Base-by-base conservation (phyloP, 2,797 vertebrate genomes). In the Premnoplex brunnescens region DNA sequence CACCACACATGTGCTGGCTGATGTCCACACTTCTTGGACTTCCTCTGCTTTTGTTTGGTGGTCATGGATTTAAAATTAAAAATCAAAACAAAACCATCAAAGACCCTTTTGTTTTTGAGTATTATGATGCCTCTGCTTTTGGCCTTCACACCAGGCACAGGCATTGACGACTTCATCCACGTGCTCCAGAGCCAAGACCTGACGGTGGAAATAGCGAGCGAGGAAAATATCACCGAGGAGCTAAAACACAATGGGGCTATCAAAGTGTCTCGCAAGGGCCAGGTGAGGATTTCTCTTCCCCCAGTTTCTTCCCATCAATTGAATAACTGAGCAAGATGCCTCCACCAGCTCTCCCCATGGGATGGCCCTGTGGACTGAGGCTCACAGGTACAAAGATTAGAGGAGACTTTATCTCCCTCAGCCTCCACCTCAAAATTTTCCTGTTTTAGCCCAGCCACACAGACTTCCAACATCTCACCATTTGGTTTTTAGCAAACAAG, bases 241-340 rank as follows among this genome's bases (percentile, higher is more conserved):
- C 97, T 98, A 1, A 98, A 97, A 0, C 99, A 99, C 97, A 99
- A 98, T 0, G 99, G 99, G 3, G 99, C 98, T 44, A 98, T 99
- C 94, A 97, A 97, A 13, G 98, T 99, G 19, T 98, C 98, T 0
- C 96, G 97, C 6, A 71, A 98, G 77, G 97, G 75, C 85, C 98
- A 99, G 98, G 99, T 99, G 59, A 96, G 21, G 81, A 67, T 32
- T 79, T 51, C 46, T 78, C 14, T 32, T 51, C n/a, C 19, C 73
- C 21, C 34, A 1, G 0, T 86, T 60, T 85, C 55, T 87, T 64
- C 87, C 67, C 44, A 68, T 22, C 9, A n/a, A 24, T 0, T 37
- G 10, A 69, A 19, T 32, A 71, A 91, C 23, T 21, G 34, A 67
- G 5, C 3, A 15, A 77, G 51, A 32, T 44, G 9, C 16, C 26